Conservation (phyloP, 2,797 vertebrate genomes). For the Limosa lapponica region DNA sequence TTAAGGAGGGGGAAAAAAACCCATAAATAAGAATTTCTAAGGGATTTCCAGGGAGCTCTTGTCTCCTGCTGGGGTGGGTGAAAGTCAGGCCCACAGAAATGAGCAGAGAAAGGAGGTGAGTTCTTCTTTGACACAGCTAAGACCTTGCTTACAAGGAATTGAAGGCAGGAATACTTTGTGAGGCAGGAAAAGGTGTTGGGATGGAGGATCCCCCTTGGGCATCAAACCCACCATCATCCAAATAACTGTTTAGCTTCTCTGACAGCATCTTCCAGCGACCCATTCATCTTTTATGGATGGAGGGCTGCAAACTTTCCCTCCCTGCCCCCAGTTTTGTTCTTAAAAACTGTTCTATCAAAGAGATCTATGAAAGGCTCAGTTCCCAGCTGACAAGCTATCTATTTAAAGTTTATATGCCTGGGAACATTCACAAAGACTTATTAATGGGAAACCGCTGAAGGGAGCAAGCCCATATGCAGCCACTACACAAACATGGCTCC, state of each 20-base stretch:
- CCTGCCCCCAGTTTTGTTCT: neutral
- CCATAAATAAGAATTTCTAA: neutral
- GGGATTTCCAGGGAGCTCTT: neutral
- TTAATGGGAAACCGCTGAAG: slow-evolving; percentile 39
- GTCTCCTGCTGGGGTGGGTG: neutral
- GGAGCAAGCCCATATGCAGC: neutral
- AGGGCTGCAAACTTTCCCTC: neutral
- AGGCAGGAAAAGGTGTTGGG: neutral
- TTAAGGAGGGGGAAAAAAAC: neutral
- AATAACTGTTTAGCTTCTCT: neutral
- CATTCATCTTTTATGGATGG: slow-evolving; percentile 32
- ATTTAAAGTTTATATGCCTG: slow-evolving; percentile 35
- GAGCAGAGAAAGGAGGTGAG: neutral
- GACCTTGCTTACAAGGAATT: neutral
- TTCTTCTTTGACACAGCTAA: neutral
- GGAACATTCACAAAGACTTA: slow-evolving; percentile 30
- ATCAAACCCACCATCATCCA: neutral
- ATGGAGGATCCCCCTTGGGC: neutral
- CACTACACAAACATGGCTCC: neutral
- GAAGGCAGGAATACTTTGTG: neutral
- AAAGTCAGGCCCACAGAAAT: neutral
- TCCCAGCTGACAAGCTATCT: slow-evolving; percentile 51
- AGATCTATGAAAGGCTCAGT: slow-evolving; percentile 59
- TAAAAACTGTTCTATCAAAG: slow-evolving; percentile 38
- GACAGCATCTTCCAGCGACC: neutral